Conservation (phyloP, 2,888 invertebrate species). For the Disparrhopalites patrizii region DNA sequence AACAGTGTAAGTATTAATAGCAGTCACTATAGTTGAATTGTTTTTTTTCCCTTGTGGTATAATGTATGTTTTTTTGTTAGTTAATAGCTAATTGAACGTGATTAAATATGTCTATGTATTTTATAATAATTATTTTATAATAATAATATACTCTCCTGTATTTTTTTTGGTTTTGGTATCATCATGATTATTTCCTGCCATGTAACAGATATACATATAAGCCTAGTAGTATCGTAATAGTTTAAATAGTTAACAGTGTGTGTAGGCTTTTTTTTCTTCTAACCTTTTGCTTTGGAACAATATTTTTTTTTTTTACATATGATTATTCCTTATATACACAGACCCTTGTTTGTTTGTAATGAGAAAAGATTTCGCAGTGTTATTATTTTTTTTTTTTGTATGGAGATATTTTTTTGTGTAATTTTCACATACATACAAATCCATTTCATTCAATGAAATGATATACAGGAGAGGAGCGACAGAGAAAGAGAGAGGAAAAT, state of each 20-base stretch:
- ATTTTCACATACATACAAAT: background rate
- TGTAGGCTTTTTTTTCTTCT: background rate
- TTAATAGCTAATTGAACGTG: background rate
- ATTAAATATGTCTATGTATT: background rate
- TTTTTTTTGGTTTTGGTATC: background rate
- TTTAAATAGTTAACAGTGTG: background rate
- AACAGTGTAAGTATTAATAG: too few relatives aligned
- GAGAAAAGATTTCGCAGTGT: too few relatives aligned
- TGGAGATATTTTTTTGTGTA: too few relatives aligned
- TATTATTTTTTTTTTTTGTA: too few relatives aligned
- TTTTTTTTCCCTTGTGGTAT: background rate
- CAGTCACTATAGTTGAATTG: too few relatives aligned
- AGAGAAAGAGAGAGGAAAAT: slow-evolving; percentile 9
- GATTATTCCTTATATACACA: too few relatives aligned
- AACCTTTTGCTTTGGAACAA: background rate
- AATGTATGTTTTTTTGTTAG: background rate
- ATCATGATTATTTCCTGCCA: background rate
- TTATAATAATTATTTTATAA: background rate
- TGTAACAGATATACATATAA: background rate
- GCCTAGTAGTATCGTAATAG: background rate
- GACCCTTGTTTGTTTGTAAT: too few relatives aligned
- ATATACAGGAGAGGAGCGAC: too few relatives aligned
- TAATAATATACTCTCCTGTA: background rate
- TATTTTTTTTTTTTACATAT: background rate
- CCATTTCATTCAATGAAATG: slow-evolving; percentile 17